These are phyloP conservation scores for Glaucopsyche alexis DNA, from an alignment of 2,888 invertebrate species.

Conservation along the genomic window DNA sequence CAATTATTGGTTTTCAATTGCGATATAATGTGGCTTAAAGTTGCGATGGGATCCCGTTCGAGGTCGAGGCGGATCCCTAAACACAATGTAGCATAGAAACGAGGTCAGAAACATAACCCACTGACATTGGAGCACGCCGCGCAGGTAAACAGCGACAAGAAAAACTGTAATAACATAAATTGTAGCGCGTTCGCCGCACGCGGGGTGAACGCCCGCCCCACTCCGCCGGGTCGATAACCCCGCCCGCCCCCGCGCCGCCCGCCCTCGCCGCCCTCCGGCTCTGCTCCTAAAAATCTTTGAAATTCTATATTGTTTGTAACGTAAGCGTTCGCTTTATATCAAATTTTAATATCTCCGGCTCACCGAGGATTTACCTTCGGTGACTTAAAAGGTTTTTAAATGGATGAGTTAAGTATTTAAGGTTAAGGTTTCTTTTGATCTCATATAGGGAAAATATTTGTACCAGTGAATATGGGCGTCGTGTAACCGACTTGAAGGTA, in stretches of 20 bases:
- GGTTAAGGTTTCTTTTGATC: not conserved
- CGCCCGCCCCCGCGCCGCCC: constrained; percentile 41
- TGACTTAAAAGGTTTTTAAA: not conserved
- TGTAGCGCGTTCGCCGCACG: constrained; percentile 47
- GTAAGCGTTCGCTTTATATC: constrained; percentile 21
- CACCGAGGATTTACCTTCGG: constrained; percentile 1
- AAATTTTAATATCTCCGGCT: constrained; percentile 15
- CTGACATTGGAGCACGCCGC: not conserved
- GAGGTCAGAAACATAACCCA: constrained; percentile 10
- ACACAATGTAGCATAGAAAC: not conserved
- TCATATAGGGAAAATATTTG: not conserved
- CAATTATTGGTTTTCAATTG: not conserved
- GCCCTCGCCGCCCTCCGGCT: constrained; percentile 47
- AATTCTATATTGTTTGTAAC: constrained; percentile 26
- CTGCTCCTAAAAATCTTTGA: constrained; percentile 38
- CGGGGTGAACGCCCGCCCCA: constrained; percentile 69
- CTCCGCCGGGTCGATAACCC: constrained; percentile 70
- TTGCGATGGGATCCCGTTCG: not conserved
- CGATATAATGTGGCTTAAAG: not conserved
- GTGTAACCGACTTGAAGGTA: too few relatives aligned
- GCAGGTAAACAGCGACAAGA: constrained; percentile 21
- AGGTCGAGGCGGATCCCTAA: not conserved
- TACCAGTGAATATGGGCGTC: too few relatives aligned
- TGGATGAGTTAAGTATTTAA: not conserved
- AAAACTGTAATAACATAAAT: constrained; percentile 7